Base-by-base conservation (phyloP, 1,140 invertebrate genomes). In the Centruroides vittatus region DNA sequence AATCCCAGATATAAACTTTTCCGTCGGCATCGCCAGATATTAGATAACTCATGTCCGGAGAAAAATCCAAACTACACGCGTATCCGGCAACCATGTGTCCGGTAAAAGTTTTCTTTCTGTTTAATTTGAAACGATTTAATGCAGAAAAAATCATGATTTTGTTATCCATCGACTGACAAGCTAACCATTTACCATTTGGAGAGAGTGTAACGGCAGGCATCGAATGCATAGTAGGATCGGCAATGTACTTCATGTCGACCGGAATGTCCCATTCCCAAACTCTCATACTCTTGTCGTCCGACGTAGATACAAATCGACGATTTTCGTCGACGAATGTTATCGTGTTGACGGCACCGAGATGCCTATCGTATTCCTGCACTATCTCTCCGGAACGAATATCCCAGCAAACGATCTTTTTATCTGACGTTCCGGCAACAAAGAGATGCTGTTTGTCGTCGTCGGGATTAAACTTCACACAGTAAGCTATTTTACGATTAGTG, bases 191-290 rank as follows among this genome's bases (percentile, higher is more conserved):
- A 76, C 91, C 88, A 79, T 98, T 99, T 3, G 93, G 94, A 1
- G 93, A 87, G 12, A 86, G 78, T 0, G 92, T 92, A 0, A 98
- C 93, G 3, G 93, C 86, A 1, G 97, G 97, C 86, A 99, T 97
- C 5, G 94, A 98, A 77, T 99, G 96, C 92, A 99, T 97, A 3
- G 89, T 86, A 3, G 96, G 95, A 78, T 99, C 96, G n/a, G 96
- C 95, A 69, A 99, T 99, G 72, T 99, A 98, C 74, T 99, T 99
- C 86, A 99, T 98, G 74, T 99, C 96, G 4, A 99, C 96, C 1
- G 96, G 97, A 72, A 99, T 97, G 73, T 99, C 94, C 95, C 96
- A 99, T 81, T 99, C 97, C 97, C 97, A 99, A 58, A 99, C 95
- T 57, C 97, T 78, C 63, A 99, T 78, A 75, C 92, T 96, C 77